Base-by-base conservation (phyloP, 2,113 vertebrate genomes). In the Nerophis ophidion region DNA sequence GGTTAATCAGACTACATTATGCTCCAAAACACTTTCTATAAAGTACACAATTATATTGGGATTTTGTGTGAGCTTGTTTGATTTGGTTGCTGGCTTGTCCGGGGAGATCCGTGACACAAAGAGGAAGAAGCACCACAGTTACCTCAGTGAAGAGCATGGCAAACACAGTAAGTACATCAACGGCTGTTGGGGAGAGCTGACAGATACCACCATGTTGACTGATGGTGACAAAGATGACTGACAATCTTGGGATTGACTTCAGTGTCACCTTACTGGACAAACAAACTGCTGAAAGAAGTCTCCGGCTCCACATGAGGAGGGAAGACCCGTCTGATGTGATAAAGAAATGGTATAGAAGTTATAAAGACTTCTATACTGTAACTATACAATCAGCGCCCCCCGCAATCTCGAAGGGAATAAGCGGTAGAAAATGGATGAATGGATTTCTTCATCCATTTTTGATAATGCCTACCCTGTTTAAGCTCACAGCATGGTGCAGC, bases 231-330 rank as follows among this genome's bases (percentile, higher is more conserved):
- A 61, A 70, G 65, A 65, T 79, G 80, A 77, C 55, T 51, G 73
- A 59, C 62, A 68, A 46, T 48, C 48, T 62, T 61, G 69, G 45
- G 0, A 51, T 49, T 34, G 55, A 63, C 57, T 48, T 40, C 33
- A 57, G 77, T 75, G 71, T 83, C 82, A 49, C 48, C 71, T 83
- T 81, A 82, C 82, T 73, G 77, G 9, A 57, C 65, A 76, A 84
- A 84, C 72, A 74, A 73, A 48, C 66, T 40, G 58, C 60, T 60
- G 68, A 61, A 62, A 71, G 4, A 6, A 1, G 64, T 72, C 71
- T 38, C 74, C 33, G 63, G 15, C 50, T 35, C 72, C 52, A 45
- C 48, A 57, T 56, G 66, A 26, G 65, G 12, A 8, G 56, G 56
- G 47, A 16, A 33, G 40, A 15, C 35, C 80, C 72, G 61, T 84